A percentile compares a stretch with the other conserved stretches of the same genome.
Evolutionary conservation across 1,140 invertebrate genomes (phyloP).

Genomic region (Scaptodrosophila lebanonensis): DNA sequence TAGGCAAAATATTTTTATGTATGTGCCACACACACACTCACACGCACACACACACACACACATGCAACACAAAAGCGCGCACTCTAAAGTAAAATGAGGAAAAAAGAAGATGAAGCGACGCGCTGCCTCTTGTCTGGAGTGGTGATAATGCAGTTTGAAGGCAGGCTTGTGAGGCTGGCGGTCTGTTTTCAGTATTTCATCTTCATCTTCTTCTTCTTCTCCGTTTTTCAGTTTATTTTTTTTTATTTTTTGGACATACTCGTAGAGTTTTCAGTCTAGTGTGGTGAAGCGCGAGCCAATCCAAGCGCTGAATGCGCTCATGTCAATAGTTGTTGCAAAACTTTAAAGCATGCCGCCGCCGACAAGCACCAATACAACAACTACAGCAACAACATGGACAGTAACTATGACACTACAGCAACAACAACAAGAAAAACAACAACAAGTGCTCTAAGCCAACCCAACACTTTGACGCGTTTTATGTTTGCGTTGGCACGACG

Average conservation of each 20-base stretch:
- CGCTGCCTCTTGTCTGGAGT: conserved; percentile 27
- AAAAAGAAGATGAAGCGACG: conserved; percentile 65
- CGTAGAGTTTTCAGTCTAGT: conserved; percentile 5
- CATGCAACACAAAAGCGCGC: conserved; percentile 61
- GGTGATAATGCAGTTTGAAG: conserved; percentile 71
- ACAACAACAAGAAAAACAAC: neutral
- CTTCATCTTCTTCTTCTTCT: no score
- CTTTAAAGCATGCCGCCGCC: conserved; percentile 63
- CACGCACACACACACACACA: no score
- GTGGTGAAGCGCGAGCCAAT: conserved; percentile 10
- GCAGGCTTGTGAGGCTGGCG: no score
- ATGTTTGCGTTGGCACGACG: conserved; percentile 13
- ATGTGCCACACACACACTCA: conserved; percentile 57
- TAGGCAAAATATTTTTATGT: conserved; percentile 71
- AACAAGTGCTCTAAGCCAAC: conserved; percentile 28
- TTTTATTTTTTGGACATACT: conserved; percentile 1
- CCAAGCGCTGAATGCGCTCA: conserved; percentile 36
- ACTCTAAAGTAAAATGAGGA: conserved; percentile 57
- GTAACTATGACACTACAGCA: conserved; percentile 18
- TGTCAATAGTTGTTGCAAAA: conserved; percentile 38
- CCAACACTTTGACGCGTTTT: conserved; percentile 26
- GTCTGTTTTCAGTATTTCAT: no score
- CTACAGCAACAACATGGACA: conserved; percentile 14
- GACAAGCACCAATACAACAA: conserved; percentile 4
- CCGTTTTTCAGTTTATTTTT: no score